A percentile compares a stretch with the other conserved stretches of the same genome.
Evolutionary conservation across 1,140 invertebrate species (phyloP).

Genomic region (Tetragonula clypearis): DNA sequence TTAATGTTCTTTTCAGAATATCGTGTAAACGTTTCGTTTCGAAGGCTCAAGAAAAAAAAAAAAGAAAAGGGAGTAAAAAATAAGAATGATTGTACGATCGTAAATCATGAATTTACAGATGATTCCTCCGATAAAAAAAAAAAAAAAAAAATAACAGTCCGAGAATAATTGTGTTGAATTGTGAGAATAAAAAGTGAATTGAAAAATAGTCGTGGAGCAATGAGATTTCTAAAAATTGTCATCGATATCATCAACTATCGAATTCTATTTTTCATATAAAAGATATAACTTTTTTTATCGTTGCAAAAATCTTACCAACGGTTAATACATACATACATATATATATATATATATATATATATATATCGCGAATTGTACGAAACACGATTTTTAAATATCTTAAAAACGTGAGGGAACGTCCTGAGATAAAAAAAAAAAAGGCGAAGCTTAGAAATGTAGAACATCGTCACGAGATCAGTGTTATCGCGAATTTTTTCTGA

Average conservation of each 20-base stretch:
- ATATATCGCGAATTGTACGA: conserved; percentile 1
- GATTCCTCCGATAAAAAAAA: background rate
- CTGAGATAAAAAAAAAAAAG: conserved; percentile 45
- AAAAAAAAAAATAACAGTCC: background rate
- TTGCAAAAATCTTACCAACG: background rate
- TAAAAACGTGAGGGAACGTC: background rate
- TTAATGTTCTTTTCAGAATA: background rate
- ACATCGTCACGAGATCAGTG: conserved; percentile 22
- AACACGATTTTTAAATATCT: background rate
- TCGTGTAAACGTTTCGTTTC: background rate
- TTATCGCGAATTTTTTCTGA: conserved; percentile 1
- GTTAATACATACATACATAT: background rate
- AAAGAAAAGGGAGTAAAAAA: conserved; percentile 15
- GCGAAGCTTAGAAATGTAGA: conserved; percentile 18
- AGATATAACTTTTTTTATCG: conserved; percentile 2
- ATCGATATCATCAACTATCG: background rate
- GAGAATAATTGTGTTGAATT: background rate
- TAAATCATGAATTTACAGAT: conserved; percentile 53
- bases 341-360: background rate
- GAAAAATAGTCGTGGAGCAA: background rate
- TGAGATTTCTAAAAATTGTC: background rate
- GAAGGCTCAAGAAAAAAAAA: background rate
- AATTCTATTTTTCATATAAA: conserved; percentile 6
- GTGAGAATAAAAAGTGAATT: background rate
- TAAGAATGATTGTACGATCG: conserved; percentile 49